Percentiles rank a stretch among this genome's conserved stretches.
Evolutionary conservation across 2,888 invertebrate species (phyloP).

Genomic region (Achlya flavicornis): DNA sequence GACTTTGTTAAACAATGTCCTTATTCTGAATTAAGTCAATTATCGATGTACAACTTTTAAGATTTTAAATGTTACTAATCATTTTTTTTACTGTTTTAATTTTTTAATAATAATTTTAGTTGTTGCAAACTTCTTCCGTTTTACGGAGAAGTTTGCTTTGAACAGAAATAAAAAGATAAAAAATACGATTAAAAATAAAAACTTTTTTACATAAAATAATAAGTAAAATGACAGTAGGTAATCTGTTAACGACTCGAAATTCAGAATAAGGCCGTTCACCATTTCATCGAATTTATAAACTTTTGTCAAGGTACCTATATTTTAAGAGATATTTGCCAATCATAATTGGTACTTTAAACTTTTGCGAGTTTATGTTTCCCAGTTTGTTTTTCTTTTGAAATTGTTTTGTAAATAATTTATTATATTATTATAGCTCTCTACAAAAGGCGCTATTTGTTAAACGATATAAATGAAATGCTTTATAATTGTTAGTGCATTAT

Average conservation of each 20-base stretch:
- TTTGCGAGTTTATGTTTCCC: neutral
- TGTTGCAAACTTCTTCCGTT: too few species aligned
- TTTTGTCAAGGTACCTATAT: conserved; percentile 4
- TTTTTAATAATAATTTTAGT: too few species aligned
- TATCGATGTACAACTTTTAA: neutral
- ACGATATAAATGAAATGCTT: conserved; percentile 12
- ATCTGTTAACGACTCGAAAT: neutral
- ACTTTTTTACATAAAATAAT: too few species aligned
- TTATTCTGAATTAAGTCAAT: conserved; percentile 10
- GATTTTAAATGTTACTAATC: neutral
- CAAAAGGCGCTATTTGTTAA: conserved; percentile 30
- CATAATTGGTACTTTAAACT: conserved; percentile 5
- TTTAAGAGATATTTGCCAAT: conserved; percentile 8
- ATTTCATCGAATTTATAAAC: conserved; percentile 1
- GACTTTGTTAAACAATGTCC: conserved; percentile 23
- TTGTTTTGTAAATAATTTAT: conserved; percentile 6
- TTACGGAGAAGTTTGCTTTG: too few species aligned
- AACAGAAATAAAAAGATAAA: too few species aligned
- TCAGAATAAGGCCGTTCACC: neutral
- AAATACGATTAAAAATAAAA: too few species aligned
- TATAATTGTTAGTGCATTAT: neutral
- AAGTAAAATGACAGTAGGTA: too few species aligned
- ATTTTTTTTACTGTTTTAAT: neutral
- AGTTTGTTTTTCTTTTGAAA: neutral
- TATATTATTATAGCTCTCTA: conserved; percentile 33